Base-by-base conservation (phyloP, 1,140 invertebrate species). In the Camponotus vicinus region DNA sequence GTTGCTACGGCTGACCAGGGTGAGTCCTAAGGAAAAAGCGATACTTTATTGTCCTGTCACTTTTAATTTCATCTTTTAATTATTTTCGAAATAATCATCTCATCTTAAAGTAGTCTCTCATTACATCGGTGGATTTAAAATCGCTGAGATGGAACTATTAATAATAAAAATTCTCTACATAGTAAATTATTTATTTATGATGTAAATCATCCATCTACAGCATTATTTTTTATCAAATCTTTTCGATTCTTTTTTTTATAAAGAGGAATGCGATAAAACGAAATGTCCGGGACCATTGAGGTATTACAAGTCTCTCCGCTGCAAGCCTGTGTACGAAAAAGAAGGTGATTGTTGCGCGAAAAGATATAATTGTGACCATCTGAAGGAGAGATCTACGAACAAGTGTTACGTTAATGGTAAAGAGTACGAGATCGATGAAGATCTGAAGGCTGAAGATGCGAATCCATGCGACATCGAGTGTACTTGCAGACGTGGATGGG, bases 321-420 rank as follows among this genome's bases (percentile, higher is more conserved):
- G 92, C 49, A 85, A 34, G 0, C 86, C 91, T 0, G 63, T 91
- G 0, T 90, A 89, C 40, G 27, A 87, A 11, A 90, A 90, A 3
- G 37, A 85, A 0, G 63, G 13, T 9, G 88, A 91, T 8, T 89
- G 89, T 42, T 93, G 92, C 37, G 59, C 92, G 0, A 27, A 55
- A 4, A 52, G 42, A 13, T 93, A 90, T 42, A 42, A 92, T 15
- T 93, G 91, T 63, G 66, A 79, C 6, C 66, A 89, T 27, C n/a
- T 93, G 6, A 42, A 64, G 0, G 32, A 15, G 0, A 85, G 84
- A 64, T 76, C 80, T 4, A 37, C 0, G 1, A 8, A 89, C 1
- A 92, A 92, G 13, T 93, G 92, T 66, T 89, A 93, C n/a, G 69
- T 78, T 13, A 92, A 93, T 40, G 86, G 77, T 0, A 40, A 88